phyloP scores from a whole-genome alignment of 2,113 vertebrate genomes.

The Corapipo altera region DNA sequence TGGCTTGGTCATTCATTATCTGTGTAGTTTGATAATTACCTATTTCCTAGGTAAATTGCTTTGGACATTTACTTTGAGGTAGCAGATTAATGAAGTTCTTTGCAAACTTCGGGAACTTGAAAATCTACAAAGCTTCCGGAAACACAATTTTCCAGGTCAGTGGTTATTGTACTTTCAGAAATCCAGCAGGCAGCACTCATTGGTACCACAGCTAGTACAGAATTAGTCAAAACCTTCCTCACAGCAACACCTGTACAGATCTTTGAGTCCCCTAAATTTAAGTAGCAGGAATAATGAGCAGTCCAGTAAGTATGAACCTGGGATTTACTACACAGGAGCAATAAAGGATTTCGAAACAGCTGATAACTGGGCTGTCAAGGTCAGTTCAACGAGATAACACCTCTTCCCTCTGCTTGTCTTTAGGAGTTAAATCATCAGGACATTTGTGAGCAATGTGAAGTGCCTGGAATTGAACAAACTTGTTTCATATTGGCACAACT shows the following conservation, averaged over 20 bases:
- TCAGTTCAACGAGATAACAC: background rate
- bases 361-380: background rate
- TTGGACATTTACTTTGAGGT: background rate
- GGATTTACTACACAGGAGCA: background rate
- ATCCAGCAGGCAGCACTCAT: background rate
- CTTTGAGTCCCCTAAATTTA: background rate
- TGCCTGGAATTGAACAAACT: background rate
- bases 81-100: constrained; percentile 70
- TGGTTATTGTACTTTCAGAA: background rate
- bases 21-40: constrained; percentile 45
- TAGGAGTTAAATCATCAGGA: accelerated
- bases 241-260: background rate
- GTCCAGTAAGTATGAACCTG: background rate
- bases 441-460: accelerated
- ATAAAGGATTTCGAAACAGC: background rate
- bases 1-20: constrained; percentile 47
- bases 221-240: background rate
- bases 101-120: constrained; percentile 49
- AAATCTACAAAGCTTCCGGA: constrained; percentile 48
- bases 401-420: background rate
- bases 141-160: constrained; percentile 54
- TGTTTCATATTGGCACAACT: background rate
- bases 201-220: background rate
- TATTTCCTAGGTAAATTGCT: background rate
- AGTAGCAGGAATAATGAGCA: background rate